Conservation (phyloP, 2,113 vertebrate genomes). For the Cyphomyrus discorhynchus region DNA sequence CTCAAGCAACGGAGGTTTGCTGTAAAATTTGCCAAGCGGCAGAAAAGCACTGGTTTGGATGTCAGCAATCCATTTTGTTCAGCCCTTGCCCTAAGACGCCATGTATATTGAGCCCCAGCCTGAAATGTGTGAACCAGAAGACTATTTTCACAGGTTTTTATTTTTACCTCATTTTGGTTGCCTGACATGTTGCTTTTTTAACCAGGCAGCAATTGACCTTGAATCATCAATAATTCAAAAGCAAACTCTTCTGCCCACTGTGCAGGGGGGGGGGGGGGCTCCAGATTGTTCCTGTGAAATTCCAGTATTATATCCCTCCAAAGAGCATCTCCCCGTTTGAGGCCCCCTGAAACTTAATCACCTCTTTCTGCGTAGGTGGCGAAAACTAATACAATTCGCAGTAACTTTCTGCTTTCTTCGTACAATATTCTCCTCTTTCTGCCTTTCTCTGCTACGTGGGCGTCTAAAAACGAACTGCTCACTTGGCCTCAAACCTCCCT, state of each 20-base stretch:
- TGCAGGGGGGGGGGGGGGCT: neutral
- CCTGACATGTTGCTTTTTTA: neutral
- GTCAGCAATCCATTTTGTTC: neutral
- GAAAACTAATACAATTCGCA: neutral
- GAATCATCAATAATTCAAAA: conserved; percentile 15
- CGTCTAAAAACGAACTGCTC: neutral
- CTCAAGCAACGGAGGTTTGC: neutral
- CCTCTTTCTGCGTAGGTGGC: neutral
- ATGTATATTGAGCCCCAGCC: neutral
- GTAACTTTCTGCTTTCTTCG: neutral
- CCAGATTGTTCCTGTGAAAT: neutral
- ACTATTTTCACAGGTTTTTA: neutral
- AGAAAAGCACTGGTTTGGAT: neutral
- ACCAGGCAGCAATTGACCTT: conserved; percentile 8
- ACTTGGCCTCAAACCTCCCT: neutral
- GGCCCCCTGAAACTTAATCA: neutral
- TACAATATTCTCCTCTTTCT: neutral
- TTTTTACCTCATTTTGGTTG: neutral
- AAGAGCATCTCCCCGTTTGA: neutral
- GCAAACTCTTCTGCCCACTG: neutral
- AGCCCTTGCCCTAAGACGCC: neutral
- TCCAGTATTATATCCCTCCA: neutral
- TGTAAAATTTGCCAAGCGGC: neutral
- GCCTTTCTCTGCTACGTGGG: neutral
- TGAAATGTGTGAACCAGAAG: neutral